Evolutionary conservation across 2,113 vertebrate species (phyloP), one percentile per base, ranked within the genome.

Genomic region (Pimephales promelas): DNA sequence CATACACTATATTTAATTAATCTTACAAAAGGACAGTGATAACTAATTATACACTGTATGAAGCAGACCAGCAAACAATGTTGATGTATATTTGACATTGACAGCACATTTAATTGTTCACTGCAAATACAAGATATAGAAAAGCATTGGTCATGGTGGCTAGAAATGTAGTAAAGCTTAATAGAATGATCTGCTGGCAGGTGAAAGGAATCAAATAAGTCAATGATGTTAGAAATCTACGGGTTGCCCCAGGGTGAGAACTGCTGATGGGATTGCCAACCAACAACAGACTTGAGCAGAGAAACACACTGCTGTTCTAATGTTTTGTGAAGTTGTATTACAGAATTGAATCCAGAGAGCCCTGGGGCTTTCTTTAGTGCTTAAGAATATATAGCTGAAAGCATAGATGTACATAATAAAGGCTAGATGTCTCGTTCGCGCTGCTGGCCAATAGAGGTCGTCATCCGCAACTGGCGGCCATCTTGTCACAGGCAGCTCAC

Each of bases 151-250:
- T 79, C 26, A 45, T 47, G 45, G 14, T 49, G 40, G 77, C 24
- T 49, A 28, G 24, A 79, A 24, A 26, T 64, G 14, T 64, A 26
- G 77, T 31, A 66, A 79, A 79, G 59, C 59, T 79, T 79, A 79
- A 84, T 81, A 85, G 83, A 80, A 86, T 87, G 89, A 90, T 92
- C 91, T 89, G 87, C 64, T 84, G 68, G 85, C 86, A 84, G 71
- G 76, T 89, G 83, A 34, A 36, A 81, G 85, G 79, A 82, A 89
- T 68, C 40, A 87, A 86, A 83, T 87, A 56, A 54, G 75, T 56
- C 77, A 31, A 47, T 81, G 31, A 81, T 81, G 28, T 68, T 56
- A 49, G 40, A 79, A 45, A 66, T 22, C 43, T 13, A 49, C 5
- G 6, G 20, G 20, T 10, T 28, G n/a, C 76, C 76, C 18, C 3